Base-by-base conservation (phyloP, 2,888 invertebrate genomes). In the Metopia argyrocephala region DNA sequence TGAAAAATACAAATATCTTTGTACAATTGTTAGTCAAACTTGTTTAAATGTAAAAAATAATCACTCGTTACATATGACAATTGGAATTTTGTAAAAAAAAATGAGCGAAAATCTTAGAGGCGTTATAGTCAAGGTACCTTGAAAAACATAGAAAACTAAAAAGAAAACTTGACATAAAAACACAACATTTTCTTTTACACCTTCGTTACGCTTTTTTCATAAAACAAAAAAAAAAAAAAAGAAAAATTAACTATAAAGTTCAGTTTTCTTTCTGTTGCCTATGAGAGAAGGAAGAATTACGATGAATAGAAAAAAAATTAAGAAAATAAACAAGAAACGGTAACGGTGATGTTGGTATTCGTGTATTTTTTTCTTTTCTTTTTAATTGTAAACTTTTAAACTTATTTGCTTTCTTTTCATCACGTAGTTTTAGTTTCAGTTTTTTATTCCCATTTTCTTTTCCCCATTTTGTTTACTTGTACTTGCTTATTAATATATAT, bases 391-490 rank as follows among this genome's bases (percentile, higher is more conserved):
- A 38, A 64, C 27, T 64, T 64, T 50, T 9, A 66, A 71, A 46
- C 52, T 20, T 66, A 56, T 56, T 52, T 79, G 68, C 78, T 76
- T 70, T 23, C 68, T 23, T 70, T 74, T 78, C 78, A 45, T 62
- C 75, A 76, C 54, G 57, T 68, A 52, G 20, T 57, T 45, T 38
- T 25, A 45, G 2, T 69, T 56, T 56, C n/a, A n/a, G n/a, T 9
- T 25, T 54, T 15, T 74, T 28, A 25, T 73, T 38, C 15, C 38
- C 61, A 12, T 1, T 31, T 28, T 52, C 15, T 21, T 46, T 12
- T 70, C 27, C 5, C 15, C 31, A 6, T 57, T 61, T 71, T 52
- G 25, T 46, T 45, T 28, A 54, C 31, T 45, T 38, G 38, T 54
- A 38, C 6, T 27, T 25, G 45, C 66, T 52, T 59, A 20, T 70